A percentile compares a stretch with the other conserved stretches of the same genome.
phyloP scores from a whole-genome alignment of 2,113 vertebrate species.

The Cricetomys ansorgei region DNA sequence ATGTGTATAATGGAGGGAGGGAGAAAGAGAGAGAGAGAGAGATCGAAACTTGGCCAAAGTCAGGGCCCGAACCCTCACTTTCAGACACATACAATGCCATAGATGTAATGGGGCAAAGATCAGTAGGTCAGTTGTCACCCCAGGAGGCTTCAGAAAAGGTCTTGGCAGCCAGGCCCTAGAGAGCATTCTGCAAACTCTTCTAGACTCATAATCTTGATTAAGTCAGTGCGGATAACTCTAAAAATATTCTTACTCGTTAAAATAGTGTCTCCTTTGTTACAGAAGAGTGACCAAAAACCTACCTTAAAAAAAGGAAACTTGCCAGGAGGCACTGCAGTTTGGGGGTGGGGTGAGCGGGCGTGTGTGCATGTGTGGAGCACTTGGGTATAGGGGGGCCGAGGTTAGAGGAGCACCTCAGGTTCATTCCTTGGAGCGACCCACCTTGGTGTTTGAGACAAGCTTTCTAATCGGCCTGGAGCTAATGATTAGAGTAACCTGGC shows the following conservation, averaged over 20 bases:
- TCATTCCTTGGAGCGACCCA: background rate
- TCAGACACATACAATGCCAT: background rate
- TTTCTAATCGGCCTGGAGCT: background rate
- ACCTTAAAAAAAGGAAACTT: background rate
- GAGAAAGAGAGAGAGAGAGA: background rate
- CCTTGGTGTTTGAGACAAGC: background rate
- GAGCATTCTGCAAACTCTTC: background rate
- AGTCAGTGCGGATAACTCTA: background rate
- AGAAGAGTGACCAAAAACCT: background rate
- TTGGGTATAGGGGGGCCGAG: no score
- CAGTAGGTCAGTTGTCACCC: rapidly evolving
- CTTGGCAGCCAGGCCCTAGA: background rate
- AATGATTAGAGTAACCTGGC: background rate
- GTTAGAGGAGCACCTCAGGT: background rate
- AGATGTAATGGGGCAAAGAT: rapidly evolving
- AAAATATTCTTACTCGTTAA: background rate
- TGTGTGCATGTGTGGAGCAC: background rate
- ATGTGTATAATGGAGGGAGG: background rate
- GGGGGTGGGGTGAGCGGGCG: no score
- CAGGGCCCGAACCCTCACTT: background rate
- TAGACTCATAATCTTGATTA: background rate
- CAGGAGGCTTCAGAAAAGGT: background rate
- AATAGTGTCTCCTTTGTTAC: conserved; percentile 12
- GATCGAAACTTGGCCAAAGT: background rate
- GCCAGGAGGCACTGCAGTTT: background rate